These are phyloP conservation scores for Nebria ingens DNA, from an alignment of 1,140 invertebrate genomes.

Conservation along the genomic window DNA sequence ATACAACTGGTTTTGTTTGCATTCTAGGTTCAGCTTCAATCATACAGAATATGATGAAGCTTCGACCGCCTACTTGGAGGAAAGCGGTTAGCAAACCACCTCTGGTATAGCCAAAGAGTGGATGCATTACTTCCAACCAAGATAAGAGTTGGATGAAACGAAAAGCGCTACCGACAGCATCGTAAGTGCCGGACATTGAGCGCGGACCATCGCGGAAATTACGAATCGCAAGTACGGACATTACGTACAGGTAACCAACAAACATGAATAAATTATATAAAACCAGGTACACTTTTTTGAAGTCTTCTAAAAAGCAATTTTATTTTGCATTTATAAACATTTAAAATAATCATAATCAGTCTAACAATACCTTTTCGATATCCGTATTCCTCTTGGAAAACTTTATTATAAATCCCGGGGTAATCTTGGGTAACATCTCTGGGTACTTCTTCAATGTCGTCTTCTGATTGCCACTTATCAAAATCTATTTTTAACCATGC, in stretches of 20 bases:
- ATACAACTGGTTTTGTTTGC: constrained; percentile 76
- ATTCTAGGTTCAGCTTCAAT: constrained; percentile 75
- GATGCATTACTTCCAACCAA: constrained; percentile 81
- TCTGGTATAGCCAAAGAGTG: constrained; percentile 78
- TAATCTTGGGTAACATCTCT: constrained; percentile 63
- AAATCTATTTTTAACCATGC: constrained; percentile 88
- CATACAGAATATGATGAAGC: constrained; percentile 72
- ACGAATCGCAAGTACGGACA: constrained; percentile 60
- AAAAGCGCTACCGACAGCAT: constrained; percentile 64
- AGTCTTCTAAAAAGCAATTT: constrained; percentile 52
- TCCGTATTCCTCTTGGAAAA: constrained; percentile 70
- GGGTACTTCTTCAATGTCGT: constrained; percentile 52
- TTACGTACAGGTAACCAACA: constrained; percentile 72
- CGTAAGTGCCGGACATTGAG: constrained; percentile 63
- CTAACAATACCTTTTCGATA: constrained; percentile 65
- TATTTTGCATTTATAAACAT: constrained; percentile 4
- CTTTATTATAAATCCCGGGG: constrained; percentile 60
- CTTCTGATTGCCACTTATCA: constrained; percentile 69
- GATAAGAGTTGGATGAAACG: constrained; percentile 75
- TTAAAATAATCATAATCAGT: no score
- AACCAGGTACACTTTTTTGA: constrained; percentile 76
- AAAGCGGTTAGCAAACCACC: constrained; percentile 52
- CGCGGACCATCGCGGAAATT: constrained; percentile 64
- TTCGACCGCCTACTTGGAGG: constrained; percentile 64
- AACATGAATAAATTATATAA: constrained; percentile 89